Evolutionary conservation across 2,113 vertebrate genomes (phyloP).

Genomic region (Piaya cayana): DNA sequence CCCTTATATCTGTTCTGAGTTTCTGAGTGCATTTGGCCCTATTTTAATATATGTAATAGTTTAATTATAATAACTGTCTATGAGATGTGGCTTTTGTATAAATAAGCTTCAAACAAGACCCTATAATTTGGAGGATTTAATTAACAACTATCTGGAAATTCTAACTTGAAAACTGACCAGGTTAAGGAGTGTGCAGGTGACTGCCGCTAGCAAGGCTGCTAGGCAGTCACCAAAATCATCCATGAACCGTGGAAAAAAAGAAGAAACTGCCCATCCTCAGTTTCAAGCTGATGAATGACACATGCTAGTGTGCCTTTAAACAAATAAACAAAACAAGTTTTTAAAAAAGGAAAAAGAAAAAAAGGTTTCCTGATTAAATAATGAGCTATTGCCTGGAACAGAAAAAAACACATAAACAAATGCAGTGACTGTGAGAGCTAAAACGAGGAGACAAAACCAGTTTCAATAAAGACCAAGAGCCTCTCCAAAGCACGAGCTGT

Average conservation of each 20-base stretch:
- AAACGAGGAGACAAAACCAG: neutral
- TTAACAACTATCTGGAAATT: neutral
- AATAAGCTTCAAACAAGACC: neutral
- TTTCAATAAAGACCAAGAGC: neutral
- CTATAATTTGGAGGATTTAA: neutral
- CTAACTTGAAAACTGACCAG: neutral
- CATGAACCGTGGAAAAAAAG: neutral
- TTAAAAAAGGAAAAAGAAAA: neutral
- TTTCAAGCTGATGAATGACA: conserved; percentile 9
- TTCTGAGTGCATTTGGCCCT: neutral
- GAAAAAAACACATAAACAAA: conserved; percentile 10
- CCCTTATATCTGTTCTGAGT: neutral
- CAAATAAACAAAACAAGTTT: neutral
- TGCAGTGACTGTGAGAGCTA: neutral
- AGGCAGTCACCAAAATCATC: neutral
- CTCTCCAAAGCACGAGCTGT: neutral
- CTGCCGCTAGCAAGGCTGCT: neutral
- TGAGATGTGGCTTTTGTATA: neutral
- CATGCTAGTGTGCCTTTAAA: neutral
- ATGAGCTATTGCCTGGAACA: conserved; percentile 17
- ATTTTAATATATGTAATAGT: neutral
- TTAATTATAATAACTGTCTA: neutral
- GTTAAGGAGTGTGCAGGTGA: neutral
- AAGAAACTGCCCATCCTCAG: neutral
- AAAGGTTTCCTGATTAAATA: conserved; percentile 42